Conservation (phyloP, 2,888 invertebrate species). For the Rugalucina vietnamica region DNA sequence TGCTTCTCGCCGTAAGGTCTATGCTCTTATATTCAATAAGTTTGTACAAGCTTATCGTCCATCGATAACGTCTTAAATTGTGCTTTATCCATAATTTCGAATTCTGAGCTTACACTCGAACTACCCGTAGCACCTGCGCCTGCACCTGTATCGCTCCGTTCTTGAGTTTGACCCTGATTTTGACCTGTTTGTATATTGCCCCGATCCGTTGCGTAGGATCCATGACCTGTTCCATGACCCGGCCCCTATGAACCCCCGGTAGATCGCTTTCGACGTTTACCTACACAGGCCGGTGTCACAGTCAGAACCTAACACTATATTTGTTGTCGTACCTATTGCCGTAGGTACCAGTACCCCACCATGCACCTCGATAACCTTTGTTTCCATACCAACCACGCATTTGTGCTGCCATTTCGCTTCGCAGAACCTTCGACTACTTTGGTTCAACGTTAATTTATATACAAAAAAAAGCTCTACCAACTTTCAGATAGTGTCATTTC, state of each 20-base stretch:
- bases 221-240: too few species aligned
- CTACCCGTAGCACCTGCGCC: too few species aligned
- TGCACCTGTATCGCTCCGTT: too few species aligned
- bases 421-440: neutral
- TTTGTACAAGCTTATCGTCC: neutral
- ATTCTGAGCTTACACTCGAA: too few species aligned
- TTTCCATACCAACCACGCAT: neutral
- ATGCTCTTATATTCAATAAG: neutral
- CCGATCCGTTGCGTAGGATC: neutral
- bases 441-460: neutral
- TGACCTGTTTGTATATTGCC: too few species aligned
- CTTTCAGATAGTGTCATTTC: too few species aligned
- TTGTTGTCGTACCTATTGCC: neutral
- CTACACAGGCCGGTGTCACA: neutral
- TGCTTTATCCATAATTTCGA: neutral
- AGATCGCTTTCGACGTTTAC: neutral
- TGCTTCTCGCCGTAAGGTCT: neutral
- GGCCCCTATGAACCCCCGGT: neutral
- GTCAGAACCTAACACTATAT: neutral
- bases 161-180: too few species aligned
- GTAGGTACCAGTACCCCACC: neutral
- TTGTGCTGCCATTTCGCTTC: neutral
- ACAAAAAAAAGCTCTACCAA: neutral
- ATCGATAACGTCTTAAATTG: neutral
- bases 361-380: neutral